Percentiles rank a stretch among this genome's conserved stretches.
Evolutionary conservation across 2,888 invertebrate genomes (phyloP).

Genomic region (Pristionchus mayeri): DNA sequence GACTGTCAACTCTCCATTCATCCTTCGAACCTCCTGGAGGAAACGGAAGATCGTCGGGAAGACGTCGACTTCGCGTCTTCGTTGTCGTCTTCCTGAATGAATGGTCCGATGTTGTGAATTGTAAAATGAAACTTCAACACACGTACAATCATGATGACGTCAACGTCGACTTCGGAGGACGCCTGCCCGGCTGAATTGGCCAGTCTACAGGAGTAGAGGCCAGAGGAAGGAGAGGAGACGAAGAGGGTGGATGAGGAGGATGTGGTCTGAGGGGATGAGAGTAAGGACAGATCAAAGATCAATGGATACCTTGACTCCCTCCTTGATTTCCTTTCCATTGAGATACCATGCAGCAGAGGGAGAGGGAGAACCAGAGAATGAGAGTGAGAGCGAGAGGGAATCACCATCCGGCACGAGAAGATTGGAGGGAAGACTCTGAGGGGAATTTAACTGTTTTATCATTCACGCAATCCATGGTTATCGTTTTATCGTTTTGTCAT

Average conservation of each 20-base stretch:
- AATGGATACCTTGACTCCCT: constrained; percentile 1
- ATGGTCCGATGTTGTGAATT: no score
- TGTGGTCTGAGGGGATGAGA: constrained; percentile 35
- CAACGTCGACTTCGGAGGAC: constrained; percentile 48
- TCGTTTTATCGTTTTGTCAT: no score
- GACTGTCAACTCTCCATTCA: neutral
- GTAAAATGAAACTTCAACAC: neutral
- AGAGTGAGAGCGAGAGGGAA: constrained; percentile 57
- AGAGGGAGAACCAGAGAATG: constrained; percentile 52
- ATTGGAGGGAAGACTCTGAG: constrained; percentile 26
- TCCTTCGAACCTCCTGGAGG: constrained; percentile 49
- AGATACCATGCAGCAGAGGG: constrained; percentile 52
- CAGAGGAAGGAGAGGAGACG: constrained; percentile 75
- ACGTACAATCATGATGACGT: constrained; percentile 31
- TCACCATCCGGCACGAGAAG: constrained; percentile 54
- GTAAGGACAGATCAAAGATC: neutral
- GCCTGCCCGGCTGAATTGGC: constrained; percentile 77
- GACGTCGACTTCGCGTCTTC: constrained; percentile 51
- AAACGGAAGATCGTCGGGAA: constrained; percentile 51
- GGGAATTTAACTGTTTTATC: no score
- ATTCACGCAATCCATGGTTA: no score
- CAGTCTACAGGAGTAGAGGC: constrained; percentile 77
- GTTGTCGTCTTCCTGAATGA: constrained; percentile 29
- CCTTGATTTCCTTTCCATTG: constrained; percentile 44
- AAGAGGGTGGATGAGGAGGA: constrained; percentile 68